Conservation (phyloP, 1,140 invertebrate genomes). For the Ladona fulva region DNA sequence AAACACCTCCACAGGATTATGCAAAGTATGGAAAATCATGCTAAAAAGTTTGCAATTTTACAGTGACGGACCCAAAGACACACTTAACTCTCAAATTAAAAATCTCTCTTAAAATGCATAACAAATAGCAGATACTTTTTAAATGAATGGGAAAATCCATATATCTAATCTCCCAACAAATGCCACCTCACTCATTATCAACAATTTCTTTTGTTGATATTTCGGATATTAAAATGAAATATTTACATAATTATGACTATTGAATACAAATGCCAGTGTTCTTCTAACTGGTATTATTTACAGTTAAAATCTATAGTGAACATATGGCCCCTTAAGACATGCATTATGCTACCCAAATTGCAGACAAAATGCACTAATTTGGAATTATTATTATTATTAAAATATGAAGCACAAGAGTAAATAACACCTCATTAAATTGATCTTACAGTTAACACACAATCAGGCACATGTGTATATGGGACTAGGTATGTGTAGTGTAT, state of each 20-base stretch:
- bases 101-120: neutral
- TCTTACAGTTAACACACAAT: slow-evolving; percentile 13
- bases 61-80: neutral
- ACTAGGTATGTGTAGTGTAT: neutral
- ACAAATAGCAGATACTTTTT: neutral
- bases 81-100: neutral
- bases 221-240: neutral
- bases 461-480: slow-evolving; percentile 15
- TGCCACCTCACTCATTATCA: neutral
- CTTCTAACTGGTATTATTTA: slow-evolving; percentile 14
- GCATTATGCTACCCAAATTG: slow-evolving; percentile 15
- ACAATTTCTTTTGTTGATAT: neutral
- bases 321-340: slow-evolving; percentile 15
- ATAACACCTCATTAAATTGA: slow-evolving; percentile 11
- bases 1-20: neutral
- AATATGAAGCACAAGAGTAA: slow-evolving; percentile 15
- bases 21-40: neutral
- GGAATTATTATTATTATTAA: slow-evolving; percentile 11
- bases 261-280: neutral
- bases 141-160: neutral
- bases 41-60: neutral
- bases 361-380: slow-evolving; percentile 12
- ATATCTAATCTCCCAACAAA: neutral
- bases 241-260: neutral
- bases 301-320: slow-evolving; percentile 3